Evolutionary conservation across 2,888 invertebrate species (phyloP).

Genomic region (Tipula lateralis): DNA sequence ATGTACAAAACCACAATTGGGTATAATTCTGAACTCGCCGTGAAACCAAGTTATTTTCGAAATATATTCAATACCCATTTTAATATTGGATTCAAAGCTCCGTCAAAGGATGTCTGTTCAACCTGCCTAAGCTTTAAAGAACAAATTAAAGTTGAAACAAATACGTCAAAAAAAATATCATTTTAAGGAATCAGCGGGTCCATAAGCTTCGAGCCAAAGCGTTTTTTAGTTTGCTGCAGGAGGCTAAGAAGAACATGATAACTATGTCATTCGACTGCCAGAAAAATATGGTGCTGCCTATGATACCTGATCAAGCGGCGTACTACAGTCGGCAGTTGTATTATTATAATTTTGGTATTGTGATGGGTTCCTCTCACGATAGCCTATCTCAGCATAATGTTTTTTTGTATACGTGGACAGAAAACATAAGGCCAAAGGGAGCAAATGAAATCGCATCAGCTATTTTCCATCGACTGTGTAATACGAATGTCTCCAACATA

Average conservation of each 20-base stretch:
- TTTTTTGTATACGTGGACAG: constrained; percentile 31
- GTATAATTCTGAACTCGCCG: not conserved
- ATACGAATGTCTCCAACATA: constrained; percentile 29
- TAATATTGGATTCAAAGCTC: not conserved
- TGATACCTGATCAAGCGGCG: constrained; percentile 29
- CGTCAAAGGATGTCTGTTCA: not conserved
- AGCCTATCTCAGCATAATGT: not conserved
- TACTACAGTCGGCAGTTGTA: constrained; percentile 28
- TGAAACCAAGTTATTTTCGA: not conserved
- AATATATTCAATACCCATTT: not conserved
- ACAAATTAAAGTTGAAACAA: too few relatives aligned
- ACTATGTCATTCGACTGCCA: constrained; percentile 30
- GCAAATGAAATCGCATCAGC: constrained; percentile 41
- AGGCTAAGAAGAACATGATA: not conserved
- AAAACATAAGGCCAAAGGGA: constrained; percentile 39
- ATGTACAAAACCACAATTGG: too few relatives aligned
- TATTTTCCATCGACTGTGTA: constrained; percentile 35
- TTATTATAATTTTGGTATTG: constrained; percentile 28
- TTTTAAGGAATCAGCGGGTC: too few relatives aligned
- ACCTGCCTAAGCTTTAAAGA: not conserved
- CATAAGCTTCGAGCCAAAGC: too few relatives aligned
- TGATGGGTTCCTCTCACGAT: not conserved
- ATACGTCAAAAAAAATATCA: too few relatives aligned
- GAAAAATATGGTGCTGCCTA: constrained; percentile 29
- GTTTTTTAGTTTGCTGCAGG: not conserved